phyloP scores from a whole-genome alignment of 1,140 invertebrate species.

The Drosophila arawakana region DNA sequence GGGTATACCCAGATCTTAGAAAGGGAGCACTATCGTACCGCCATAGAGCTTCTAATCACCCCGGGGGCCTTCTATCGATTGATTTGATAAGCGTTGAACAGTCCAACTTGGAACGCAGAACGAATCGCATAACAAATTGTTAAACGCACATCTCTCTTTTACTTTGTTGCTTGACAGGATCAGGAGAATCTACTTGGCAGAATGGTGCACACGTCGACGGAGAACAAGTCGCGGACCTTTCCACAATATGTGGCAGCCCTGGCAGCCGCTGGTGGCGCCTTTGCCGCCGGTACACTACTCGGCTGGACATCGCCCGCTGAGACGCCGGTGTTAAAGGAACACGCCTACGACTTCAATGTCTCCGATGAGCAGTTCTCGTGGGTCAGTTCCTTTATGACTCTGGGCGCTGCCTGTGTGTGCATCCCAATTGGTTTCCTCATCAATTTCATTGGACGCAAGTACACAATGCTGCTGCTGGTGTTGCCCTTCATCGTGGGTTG shows the following conservation, averaged over 20 bases:
- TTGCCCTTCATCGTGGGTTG: slow-evolving; percentile 91
- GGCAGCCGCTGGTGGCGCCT: slow-evolving; percentile 86
- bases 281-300: slow-evolving; percentile 87
- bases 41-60: slow-evolving; percentile 69
- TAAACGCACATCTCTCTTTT: slow-evolving; percentile 2
- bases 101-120: slow-evolving; percentile 49
- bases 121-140: slow-evolving; percentile 13
- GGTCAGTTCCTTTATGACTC: slow-evolving; percentile 89
- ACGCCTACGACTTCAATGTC: slow-evolving; percentile 86
- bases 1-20: slow-evolving; percentile 7
- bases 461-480: slow-evolving; percentile 89
- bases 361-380: slow-evolving; percentile 87
- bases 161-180: slow-evolving; percentile 56
- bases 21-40: slow-evolving; percentile 47
- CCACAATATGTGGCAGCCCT: slow-evolving; percentile 89
- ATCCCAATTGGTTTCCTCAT: slow-evolving; percentile 90
- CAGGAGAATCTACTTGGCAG: slow-evolving; percentile 78
- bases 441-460: slow-evolving; percentile 91
- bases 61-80: slow-evolving; percentile 55
- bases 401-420: slow-evolving; percentile 90
- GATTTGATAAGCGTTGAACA: slow-evolving; percentile 44
- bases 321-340: slow-evolving; percentile 69
- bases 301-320: slow-evolving; percentile 92
- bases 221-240: slow-evolving; percentile 84
- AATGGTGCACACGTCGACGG: slow-evolving; percentile 74